phyloP scores from a whole-genome alignment of 2,797 vertebrate species.

The Vipera ursinii region DNA sequence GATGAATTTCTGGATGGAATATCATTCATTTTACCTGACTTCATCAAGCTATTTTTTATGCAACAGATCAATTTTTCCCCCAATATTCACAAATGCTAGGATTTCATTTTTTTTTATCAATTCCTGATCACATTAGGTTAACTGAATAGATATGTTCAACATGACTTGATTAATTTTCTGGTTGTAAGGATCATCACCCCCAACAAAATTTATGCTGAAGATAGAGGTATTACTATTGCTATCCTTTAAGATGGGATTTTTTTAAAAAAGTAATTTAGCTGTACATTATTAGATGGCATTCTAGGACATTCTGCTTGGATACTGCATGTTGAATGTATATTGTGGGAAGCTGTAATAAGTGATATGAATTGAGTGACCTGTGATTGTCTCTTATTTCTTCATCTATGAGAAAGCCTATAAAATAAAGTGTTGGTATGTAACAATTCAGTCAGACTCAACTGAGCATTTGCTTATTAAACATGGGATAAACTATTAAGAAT shows the following conservation, averaged over 20 bases:
- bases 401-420: neutral
- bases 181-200: neutral
- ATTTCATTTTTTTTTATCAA: neutral
- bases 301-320: neutral
- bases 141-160: neutral
- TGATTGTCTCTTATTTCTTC: neutral
- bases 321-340: neutral
- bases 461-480: neutral
- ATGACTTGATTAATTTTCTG: neutral
- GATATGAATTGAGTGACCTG: neutral
- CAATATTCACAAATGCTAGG: neutral
- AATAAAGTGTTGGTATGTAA: neutral
- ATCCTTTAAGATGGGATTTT: neutral
- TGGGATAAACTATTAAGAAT: neutral
- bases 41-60: neutral
- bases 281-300: neutral
- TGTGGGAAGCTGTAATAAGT: neutral
- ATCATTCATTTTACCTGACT: neutral
- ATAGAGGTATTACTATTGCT: neutral
- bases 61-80: neutral
- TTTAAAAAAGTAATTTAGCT: neutral
- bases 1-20: neutral
- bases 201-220: neutral
- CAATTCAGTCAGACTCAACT: neutral
- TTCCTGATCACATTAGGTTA: neutral